phyloP scores from a whole-genome alignment of 1,140 invertebrate species.

The Neodiprion fabricii region DNA sequence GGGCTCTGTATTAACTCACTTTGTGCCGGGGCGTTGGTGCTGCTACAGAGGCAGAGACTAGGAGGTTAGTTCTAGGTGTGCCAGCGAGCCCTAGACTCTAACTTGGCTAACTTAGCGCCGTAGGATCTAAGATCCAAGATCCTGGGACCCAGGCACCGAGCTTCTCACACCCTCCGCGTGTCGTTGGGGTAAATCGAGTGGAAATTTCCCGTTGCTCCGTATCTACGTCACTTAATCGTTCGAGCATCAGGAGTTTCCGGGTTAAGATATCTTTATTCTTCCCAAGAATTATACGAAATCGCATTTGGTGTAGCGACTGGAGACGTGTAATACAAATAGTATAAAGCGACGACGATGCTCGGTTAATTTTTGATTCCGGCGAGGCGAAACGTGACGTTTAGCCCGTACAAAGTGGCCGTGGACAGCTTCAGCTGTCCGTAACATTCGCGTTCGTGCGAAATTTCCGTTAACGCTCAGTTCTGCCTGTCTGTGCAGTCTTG shows the following conservation, averaged over 20 bases:
- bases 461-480: background rate
- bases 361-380: no score
- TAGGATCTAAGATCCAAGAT: background rate
- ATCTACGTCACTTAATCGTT: no score
- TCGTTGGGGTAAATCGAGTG: background rate
- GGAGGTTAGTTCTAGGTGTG: background rate
- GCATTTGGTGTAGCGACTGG: no score
- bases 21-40: slow-evolving; percentile 22
- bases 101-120: slow-evolving; percentile 1
- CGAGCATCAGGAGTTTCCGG: no score
- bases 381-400: background rate
- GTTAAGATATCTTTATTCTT: no score
- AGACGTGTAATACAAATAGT: no score
- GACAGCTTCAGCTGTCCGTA: background rate
- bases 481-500: background rate
- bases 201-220: background rate
- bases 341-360: no score
- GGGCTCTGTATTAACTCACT: slow-evolving; percentile 41
- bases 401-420: background rate
- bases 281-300: no score
- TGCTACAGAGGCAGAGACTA: slow-evolving; percentile 19
- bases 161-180: background rate
- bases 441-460: background rate
- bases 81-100: slow-evolving; percentile 4
- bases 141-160: background rate